phyloP scores from a whole-genome alignment of 2,113 vertebrate species.

The Numenius arquata region DNA sequence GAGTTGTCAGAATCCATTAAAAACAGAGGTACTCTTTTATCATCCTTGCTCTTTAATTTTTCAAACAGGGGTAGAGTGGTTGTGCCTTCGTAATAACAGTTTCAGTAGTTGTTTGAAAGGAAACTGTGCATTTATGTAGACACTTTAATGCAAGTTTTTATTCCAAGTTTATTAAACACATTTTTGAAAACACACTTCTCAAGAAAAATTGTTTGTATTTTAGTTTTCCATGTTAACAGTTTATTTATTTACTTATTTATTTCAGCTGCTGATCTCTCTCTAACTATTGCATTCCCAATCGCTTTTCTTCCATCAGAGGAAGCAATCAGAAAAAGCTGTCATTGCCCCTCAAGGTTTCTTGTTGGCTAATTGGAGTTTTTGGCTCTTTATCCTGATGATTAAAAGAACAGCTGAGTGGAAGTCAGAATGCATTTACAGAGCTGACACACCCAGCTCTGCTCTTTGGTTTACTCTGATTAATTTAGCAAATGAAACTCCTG shows the following conservation, averaged over 20 bases:
- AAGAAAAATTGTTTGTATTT: not conserved
- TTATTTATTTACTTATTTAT: not conserved
- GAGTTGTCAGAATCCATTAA: not conserved
- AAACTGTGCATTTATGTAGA: not conserved
- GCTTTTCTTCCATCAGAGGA: not conserved
- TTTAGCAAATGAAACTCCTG: conserved; percentile 51
- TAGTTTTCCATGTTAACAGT: not conserved
- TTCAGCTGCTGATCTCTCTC: not conserved
- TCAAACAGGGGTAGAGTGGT: not conserved
- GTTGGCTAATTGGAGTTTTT: not conserved
- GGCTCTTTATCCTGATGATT: conserved; percentile 52
- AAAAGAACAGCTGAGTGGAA: conserved; percentile 44
- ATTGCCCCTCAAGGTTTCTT: conserved; percentile 9
- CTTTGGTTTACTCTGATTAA: conserved; percentile 55
- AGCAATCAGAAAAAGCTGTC: conserved; percentile 19
- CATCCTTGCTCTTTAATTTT: not conserved
- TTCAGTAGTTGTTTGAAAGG: not conserved
- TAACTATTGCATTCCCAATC: not conserved
- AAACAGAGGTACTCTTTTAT: not conserved
- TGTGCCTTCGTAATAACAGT: not conserved
- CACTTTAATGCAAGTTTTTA: not conserved
- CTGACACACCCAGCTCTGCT: conserved; percentile 16
- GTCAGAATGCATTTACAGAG: not conserved
- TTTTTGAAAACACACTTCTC: not conserved
- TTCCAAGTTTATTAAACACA: not conserved